These are phyloP conservation scores for Lapara coniferarum DNA, from an alignment of 2,888 invertebrate species.

Conservation along the genomic window DNA sequence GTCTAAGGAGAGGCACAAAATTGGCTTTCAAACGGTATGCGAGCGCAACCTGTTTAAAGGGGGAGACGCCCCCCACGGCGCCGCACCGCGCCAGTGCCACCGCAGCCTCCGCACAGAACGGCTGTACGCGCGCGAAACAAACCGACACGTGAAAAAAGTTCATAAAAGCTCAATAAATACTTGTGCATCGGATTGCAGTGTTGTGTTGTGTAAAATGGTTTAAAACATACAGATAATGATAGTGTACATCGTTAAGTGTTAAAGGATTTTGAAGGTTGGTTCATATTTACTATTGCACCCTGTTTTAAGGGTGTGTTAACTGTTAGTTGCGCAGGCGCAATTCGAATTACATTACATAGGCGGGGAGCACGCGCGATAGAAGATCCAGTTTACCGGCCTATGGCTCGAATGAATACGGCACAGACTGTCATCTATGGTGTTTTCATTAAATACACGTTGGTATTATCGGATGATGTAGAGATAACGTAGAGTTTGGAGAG, in stretches of 20 bases:
- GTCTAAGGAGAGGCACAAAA: conserved; percentile 69
- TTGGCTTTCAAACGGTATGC: conserved; percentile 78
- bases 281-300: conserved; percentile 42
- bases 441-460: background rate
- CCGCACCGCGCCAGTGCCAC: conserved; percentile 59
- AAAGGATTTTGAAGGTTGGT: conserved; percentile 72
- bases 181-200: conserved; percentile 77
- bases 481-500: background rate
- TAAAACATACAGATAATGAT: conserved; percentile 62
- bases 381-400: conserved; percentile 18
- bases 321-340: background rate
- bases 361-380: conserved; percentile 22
- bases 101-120: conserved; percentile 60
- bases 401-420: conserved; percentile 4
- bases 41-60: conserved; percentile 75
- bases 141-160: conserved; percentile 46
- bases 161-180: conserved; percentile 38
- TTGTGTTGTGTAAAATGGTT: conserved; percentile 50
- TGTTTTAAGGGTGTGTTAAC: background rate
- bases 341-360: conserved; percentile 20
- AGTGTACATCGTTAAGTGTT: conserved; percentile 64
- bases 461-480: background rate
- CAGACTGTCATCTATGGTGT: background rate
- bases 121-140: conserved; percentile 54
- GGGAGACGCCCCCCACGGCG: conserved; percentile 49